phyloP scores from a whole-genome alignment of 2,797 vertebrate species.

The Helicolenus hilgendorfi region DNA sequence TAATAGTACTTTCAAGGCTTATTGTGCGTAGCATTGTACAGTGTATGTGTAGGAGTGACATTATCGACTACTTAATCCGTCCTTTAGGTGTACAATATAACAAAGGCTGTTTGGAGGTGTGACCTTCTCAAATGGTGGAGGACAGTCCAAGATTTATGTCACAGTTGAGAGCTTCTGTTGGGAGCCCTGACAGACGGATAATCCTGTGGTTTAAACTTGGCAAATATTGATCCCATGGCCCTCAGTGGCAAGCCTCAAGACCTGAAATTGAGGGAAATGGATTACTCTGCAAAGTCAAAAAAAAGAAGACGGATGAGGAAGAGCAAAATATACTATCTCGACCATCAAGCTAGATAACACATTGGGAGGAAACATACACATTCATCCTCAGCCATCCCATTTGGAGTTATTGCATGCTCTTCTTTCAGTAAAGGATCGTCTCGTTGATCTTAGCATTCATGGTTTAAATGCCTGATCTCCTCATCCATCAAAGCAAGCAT shows the following conservation, averaged over 20 bases:
- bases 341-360: constrained; percentile 84
- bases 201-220: constrained; percentile 92
- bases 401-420: constrained; percentile 34
- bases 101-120: constrained; percentile 79
- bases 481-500: constrained; percentile 65
- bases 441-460: constrained; percentile 55
- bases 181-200: constrained; percentile 89
- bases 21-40: constrained; percentile 49
- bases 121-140: constrained; percentile 87
- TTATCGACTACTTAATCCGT: constrained; percentile 81
- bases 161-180: constrained; percentile 90
- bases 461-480: constrained; percentile 54
- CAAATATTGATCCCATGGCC: constrained; percentile 91
- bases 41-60: constrained; percentile 59
- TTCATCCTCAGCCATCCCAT: constrained; percentile 70
- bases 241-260: constrained; percentile 85
- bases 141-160: constrained; percentile 90
- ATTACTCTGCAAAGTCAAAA: constrained; percentile 85
- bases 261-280: constrained; percentile 89
- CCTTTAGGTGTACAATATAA: constrained; percentile 79
- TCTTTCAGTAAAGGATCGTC: constrained; percentile 70
- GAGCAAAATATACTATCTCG: constrained; percentile 82
- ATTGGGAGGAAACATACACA: constrained; percentile 68
- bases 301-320: constrained; percentile 76
- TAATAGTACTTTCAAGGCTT: constrained; percentile 32